Base-by-base conservation (phyloP, 2,113 vertebrate genomes). In the Anser brachyrhynchus region DNA sequence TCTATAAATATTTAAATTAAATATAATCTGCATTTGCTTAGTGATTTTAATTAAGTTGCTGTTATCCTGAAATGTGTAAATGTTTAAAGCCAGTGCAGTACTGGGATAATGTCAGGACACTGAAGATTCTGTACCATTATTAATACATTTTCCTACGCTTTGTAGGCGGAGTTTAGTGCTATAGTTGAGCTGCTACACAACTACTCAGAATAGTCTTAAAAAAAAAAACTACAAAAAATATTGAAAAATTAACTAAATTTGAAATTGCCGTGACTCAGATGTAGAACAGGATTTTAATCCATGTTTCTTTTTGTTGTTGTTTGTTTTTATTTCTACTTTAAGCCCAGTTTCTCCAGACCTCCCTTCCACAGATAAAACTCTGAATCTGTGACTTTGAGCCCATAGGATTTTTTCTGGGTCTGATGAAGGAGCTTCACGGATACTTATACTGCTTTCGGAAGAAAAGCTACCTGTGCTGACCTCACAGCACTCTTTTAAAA, bases 1-100 rank as follows among this genome's bases (percentile, higher is more conserved):
- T 79, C 58, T 78, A 75, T 87, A 91, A 93, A 94, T 95, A 93
- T 87, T 96, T 92, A 90, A 92, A 94, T 95, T 84, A 89, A 95
- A 91, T 82, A 95, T 28, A 82, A 90, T 70, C 85, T 54, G 64
- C 76, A 75, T 70, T 96, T 93, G 44, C 55, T 87, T 84, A 81
- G 39, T 55, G 89, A 80, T 80, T 93, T 94, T 95, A 95, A 96
- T 93, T 84, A 90, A 93, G 84, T 77, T 83, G 64, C 59, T n/a
- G 19, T 52, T 94, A 33, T 39, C 46, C 44, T 71, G 46, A 89
- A 95, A 94, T 15, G 11, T 41, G 39, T 79, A 64, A 77, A 51
- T 28, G 19, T 87, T 93, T 80, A 74, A 84, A 96, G 41, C 2
- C 15, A 58, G 31, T 19, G 66, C 11, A 49, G 18, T 19, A 62